These are phyloP conservation scores for Diorhabda carinulata DNA, from an alignment of 1,140 invertebrate genomes.

Conservation along the genomic window DNA sequence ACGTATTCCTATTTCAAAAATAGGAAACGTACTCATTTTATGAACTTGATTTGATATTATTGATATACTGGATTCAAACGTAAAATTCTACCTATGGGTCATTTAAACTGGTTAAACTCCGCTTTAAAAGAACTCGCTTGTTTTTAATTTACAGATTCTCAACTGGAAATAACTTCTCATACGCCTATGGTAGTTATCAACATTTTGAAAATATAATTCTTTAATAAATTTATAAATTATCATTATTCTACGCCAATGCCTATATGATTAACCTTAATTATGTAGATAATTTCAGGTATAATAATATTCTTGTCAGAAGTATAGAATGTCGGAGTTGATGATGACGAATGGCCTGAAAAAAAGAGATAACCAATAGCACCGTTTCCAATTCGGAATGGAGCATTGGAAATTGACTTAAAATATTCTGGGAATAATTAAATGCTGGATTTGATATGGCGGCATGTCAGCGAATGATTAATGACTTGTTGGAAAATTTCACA, in stretches of 20 bases:
- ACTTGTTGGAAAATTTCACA: too few species aligned
- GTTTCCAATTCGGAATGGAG: neutral
- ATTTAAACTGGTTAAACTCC: too few species aligned
- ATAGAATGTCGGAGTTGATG: constrained; percentile 21
- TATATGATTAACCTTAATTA: constrained; percentile 26
- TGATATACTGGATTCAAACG: too few species aligned
- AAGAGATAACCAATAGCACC: neutral
- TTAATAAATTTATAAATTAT: too few species aligned
- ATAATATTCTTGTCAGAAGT: constrained; percentile 29
- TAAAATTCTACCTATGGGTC: too few species aligned
- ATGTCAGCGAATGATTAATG: neutral
- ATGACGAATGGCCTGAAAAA: constrained; percentile 16
- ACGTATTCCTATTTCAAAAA: too few species aligned
- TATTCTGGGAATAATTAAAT: neutral
- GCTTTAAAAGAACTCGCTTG: too few species aligned
- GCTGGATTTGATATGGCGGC: neutral
- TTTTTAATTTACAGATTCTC: too few species aligned
- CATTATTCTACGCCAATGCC: constrained; percentile 25
- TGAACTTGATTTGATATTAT: too few species aligned
- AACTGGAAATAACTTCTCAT: too few species aligned
- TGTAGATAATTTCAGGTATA: constrained; percentile 32
- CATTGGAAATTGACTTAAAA: neutral
- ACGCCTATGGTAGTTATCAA: too few species aligned
- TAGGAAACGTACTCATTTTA: too few species aligned
- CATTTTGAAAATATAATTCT: neutral